These are phyloP conservation scores for Megalops atlanticus DNA, from an alignment of 2,113 vertebrate genomes.

Conservation along the genomic window DNA sequence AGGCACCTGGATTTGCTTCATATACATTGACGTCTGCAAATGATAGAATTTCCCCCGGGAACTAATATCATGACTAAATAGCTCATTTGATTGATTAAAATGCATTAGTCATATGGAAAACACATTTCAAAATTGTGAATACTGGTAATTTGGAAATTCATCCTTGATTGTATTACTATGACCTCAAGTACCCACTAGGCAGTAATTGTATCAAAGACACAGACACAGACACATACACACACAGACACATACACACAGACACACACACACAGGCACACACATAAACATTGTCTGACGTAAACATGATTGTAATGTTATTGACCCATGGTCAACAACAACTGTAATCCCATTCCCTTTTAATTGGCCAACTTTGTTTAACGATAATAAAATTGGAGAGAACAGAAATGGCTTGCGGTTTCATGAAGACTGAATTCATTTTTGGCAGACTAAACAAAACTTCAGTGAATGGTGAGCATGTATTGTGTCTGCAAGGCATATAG, in stretches of 20 bases:
- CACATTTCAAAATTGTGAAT: neutral
- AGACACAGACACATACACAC: neutral
- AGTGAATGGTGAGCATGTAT: neutral
- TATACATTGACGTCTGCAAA: neutral
- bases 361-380: neutral
- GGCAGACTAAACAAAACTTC: neutral
- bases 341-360: neutral
- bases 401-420: neutral
- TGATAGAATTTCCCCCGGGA: neutral
- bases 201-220: neutral
- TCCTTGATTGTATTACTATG: neutral
- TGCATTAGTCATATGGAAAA: neutral
- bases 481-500: neutral
- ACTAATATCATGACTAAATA: neutral
- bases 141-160: neutral
- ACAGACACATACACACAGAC: too few relatives aligned
- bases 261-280: too few relatives aligned
- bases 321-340: neutral
- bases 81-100: slow-evolving; percentile 5
- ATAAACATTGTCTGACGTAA: too few relatives aligned
- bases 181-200: neutral
- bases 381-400: neutral
- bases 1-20: neutral
- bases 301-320: neutral
- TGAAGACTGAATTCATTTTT: neutral